These are phyloP conservation scores for Adelosebastes latens DNA, from an alignment of 2,797 vertebrate species.

Conservation along the genomic window DNA sequence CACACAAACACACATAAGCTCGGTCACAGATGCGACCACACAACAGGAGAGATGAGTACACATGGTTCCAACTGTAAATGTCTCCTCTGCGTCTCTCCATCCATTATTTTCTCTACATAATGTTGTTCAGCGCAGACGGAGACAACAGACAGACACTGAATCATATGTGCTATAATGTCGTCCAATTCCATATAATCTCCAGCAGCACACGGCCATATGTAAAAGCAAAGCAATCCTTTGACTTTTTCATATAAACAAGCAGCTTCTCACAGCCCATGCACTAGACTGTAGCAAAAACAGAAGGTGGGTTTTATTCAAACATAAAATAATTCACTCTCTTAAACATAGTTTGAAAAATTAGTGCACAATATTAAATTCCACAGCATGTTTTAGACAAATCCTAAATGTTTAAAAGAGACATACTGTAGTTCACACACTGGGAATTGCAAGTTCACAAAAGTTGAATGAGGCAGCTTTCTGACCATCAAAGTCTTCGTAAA, in stretches of 20 bases:
- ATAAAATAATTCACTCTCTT: neutral
- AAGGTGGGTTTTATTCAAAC: neutral
- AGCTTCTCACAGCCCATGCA: neutral
- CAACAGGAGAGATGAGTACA: conserved; percentile 51
- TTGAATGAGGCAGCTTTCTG: neutral
- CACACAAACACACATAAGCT: conserved; percentile 27
- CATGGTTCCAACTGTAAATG: conserved; percentile 48
- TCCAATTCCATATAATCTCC: conserved; percentile 4
- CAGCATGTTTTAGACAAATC: neutral
- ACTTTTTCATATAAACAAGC: conserved; percentile 5
- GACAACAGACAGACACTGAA: conserved; percentile 11
- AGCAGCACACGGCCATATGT: neutral
- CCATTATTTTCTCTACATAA: neutral
- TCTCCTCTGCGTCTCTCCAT: conserved; percentile 5
- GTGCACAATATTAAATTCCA: neutral
- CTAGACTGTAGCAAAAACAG: neutral
- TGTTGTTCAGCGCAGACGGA: neutral
- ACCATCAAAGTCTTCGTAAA: neutral
- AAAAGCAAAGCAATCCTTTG: conserved; percentile 15
- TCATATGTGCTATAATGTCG: neutral
- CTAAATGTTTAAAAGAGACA: neutral
- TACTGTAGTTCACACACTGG: neutral
- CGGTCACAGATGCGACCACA: conserved; percentile 55
- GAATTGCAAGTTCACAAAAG: neutral
- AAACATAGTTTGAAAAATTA: neutral